Conservation (phyloP, 2,113 vertebrate genomes). For the Furnarius figulus region DNA sequence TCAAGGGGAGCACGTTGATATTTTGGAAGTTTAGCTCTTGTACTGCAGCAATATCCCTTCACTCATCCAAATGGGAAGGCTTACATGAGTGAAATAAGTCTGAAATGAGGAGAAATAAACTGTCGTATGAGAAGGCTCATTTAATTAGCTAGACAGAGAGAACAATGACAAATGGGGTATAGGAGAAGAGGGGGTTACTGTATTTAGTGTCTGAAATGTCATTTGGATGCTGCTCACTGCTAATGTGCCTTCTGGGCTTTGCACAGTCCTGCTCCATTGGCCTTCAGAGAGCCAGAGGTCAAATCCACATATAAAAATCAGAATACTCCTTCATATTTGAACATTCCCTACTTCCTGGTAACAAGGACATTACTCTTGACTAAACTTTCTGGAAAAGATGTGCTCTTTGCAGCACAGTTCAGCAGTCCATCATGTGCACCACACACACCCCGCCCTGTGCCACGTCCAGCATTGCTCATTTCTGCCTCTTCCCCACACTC, state of each 20-base stretch:
- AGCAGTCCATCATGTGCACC: neutral
- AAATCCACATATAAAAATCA: neutral
- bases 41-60: neutral
- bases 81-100: neutral
- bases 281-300: conserved; percentile 4
- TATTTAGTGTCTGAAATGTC: conserved; percentile 2
- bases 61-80: neutral
- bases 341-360: neutral
- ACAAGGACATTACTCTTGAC: neutral
- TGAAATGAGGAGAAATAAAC: neutral
- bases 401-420: neutral
- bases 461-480: neutral
- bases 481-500: neutral
- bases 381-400: neutral
- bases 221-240: neutral
- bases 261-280: neutral
- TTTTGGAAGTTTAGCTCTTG: neutral
- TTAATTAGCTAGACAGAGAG: neutral
- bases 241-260: neutral
- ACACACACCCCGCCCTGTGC: neutral
- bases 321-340: neutral
- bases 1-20: fast-evolving
- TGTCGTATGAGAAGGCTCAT: neutral
- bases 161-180: neutral
- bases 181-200: neutral